These are phyloP conservation scores for Eristalis intricaria DNA, from an alignment of 2,888 invertebrate genomes.

Conservation along the genomic window DNA sequence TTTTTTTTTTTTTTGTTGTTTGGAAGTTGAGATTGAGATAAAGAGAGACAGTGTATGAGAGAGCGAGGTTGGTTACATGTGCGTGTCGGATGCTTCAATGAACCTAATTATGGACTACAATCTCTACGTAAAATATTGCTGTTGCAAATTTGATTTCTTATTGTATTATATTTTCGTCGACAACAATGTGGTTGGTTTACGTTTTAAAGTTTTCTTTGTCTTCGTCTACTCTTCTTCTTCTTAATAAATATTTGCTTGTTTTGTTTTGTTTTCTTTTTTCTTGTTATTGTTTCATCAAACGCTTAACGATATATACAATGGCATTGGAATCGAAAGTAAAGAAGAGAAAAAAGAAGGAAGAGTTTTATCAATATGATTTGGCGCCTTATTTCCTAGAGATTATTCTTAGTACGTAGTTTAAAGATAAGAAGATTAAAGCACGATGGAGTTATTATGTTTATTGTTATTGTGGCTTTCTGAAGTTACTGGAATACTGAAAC, in stretches of 20 bases:
- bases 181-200: background rate
- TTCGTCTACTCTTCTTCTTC: background rate
- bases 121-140: slow-evolving; percentile 61
- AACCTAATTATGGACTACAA: background rate
- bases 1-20: background rate
- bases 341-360: background rate
- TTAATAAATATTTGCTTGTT: background rate
- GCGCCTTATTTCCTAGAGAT: background rate
- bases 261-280: background rate
- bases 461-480: background rate
- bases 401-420: background rate
- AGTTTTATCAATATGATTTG: background rate
- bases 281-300: background rate
- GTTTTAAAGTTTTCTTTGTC: too few species aligned
- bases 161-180: slow-evolving; percentile 9
- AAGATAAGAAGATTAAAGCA: slow-evolving; percentile 34
- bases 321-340: too few species aligned
- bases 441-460: slow-evolving; percentile 24
- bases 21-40: too few species aligned
- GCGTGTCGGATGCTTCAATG: too few species aligned
- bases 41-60: too few species aligned
- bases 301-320: background rate
- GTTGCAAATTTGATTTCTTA: slow-evolving; percentile 9
- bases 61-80: too few species aligned
- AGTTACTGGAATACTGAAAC: background rate